Evolutionary conservation across 2,113 vertebrate species (phyloP).

Genomic region (Chascanopsetta lugubris): DNA sequence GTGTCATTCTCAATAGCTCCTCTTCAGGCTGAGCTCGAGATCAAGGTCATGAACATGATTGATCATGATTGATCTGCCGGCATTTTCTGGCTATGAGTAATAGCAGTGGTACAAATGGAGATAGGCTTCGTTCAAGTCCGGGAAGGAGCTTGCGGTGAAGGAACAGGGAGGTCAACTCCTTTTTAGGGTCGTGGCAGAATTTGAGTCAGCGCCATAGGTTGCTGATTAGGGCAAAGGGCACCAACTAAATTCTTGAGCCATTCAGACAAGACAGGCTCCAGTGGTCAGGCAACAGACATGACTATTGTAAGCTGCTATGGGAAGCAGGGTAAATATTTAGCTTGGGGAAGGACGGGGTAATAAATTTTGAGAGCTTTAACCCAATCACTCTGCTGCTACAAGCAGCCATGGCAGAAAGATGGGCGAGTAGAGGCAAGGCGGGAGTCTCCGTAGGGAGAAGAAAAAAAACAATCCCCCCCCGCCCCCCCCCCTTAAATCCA

Average conservation of each 20-base stretch:
- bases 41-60: constrained; percentile 72
- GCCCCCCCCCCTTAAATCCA: constrained; percentile 17
- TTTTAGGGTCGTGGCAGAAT: constrained; percentile 66
- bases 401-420: constrained; percentile 25
- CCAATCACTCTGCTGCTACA: constrained; percentile 53
- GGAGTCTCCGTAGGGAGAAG: not conserved
- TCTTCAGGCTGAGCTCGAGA: constrained; percentile 51
- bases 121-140: constrained; percentile 35
- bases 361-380: constrained; percentile 74
- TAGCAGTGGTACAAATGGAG: constrained; percentile 51
- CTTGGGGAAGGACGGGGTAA: constrained; percentile 74
- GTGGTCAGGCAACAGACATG: constrained; percentile 69
- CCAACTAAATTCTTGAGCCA: constrained; percentile 58
- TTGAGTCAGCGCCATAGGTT: constrained; percentile 62
- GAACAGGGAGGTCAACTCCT: constrained; percentile 66
- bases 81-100: constrained; percentile 78
- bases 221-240: constrained; percentile 73
- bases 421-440: constrained; percentile 12
- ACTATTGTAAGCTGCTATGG: constrained; percentile 77
- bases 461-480: constrained; percentile 19
- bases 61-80: constrained; percentile 73
- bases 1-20: constrained; percentile 75
- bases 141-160: constrained; percentile 47
- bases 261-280: constrained; percentile 68
- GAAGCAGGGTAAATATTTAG: constrained; percentile 82